phyloP scores from a whole-genome alignment of 2,888 invertebrate species.

The Caenorhabditis drosophilae region DNA sequence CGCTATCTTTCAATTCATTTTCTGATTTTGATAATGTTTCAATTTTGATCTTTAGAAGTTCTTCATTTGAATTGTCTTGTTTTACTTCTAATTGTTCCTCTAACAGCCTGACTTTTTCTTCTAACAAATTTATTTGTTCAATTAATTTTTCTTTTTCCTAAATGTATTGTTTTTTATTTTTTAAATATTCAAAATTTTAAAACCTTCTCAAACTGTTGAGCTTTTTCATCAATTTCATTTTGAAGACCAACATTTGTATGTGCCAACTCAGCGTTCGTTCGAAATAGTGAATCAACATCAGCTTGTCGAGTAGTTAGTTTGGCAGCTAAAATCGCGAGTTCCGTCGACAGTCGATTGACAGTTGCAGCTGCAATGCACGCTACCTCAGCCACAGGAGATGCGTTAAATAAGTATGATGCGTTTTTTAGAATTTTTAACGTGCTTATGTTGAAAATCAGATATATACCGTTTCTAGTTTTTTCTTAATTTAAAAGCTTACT shows the following conservation, averaged over 20 bases:
- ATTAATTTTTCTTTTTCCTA: constrained; percentile 22
- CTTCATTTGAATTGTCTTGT: too few species aligned
- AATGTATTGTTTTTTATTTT: not conserved
- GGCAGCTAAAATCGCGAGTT: constrained; percentile 66
- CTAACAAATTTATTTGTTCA: too few species aligned
- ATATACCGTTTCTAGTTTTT: too few species aligned
- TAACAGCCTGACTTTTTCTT: constrained; percentile 17
- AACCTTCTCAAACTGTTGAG: constrained; percentile 30
- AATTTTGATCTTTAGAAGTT: constrained; percentile 2
- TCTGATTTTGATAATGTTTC: constrained; percentile 7
- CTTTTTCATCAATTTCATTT: constrained; percentile 57
- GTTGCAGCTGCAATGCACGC: constrained; percentile 43
- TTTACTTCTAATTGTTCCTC: constrained; percentile 23
- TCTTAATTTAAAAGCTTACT: too few species aligned
- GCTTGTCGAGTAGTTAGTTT: constrained; percentile 59
- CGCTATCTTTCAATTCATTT: constrained; percentile 8
- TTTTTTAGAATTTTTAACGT: too few species aligned
- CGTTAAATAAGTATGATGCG: not conserved
- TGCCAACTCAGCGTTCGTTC: constrained; percentile 63
- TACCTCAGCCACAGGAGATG: constrained; percentile 32
- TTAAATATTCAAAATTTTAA: not conserved
- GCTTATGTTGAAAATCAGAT: too few species aligned
- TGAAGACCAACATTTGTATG: constrained; percentile 63
- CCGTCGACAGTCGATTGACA: constrained; percentile 49
- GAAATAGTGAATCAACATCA: constrained; percentile 65